A percentile compares a stretch with the other conserved stretches of the same genome.
Evolutionary conservation across 37 sponge, comb jelly and placozoan genomes (phyloP).

Genomic region (Spongilla lacustris): DNA sequence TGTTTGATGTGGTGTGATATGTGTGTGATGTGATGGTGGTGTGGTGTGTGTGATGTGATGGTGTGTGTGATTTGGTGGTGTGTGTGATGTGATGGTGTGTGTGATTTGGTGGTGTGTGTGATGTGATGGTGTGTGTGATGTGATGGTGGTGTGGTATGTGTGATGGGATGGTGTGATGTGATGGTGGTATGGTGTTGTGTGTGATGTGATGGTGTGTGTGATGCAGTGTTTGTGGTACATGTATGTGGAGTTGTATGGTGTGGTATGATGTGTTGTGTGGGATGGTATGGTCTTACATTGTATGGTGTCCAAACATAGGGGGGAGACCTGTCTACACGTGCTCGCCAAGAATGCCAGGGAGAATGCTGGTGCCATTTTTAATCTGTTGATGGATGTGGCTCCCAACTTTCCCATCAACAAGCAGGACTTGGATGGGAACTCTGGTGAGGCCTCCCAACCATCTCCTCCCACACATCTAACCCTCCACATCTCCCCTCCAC

Average conservation of each 20-base stretch:
- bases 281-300: neutral
- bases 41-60: neutral
- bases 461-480: neutral
- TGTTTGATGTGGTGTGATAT: neutral
- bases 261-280: neutral
- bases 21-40: neutral
- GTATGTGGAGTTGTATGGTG: neutral
- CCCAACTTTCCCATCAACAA: slow-evolving; percentile 75
- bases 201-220: neutral
- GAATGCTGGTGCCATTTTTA: slow-evolving; percentile 77
- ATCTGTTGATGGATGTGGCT: slow-evolving; percentile 44
- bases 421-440: slow-evolving; percentile 85
- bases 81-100: neutral
- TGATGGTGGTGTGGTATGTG: neutral
- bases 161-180: neutral
- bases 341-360: slow-evolving; percentile 69
- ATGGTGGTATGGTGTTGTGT: neutral
- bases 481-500: neutral
- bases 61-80: neutral
- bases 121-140: neutral
- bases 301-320: slow-evolving; percentile 46
- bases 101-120: neutral
- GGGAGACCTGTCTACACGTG: slow-evolving; percentile 83
- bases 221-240: neutral
- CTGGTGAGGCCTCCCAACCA: slow-evolving; percentile 30